Conservation (phyloP, 1,140 invertebrate genomes). For the Watersipora subatra region DNA sequence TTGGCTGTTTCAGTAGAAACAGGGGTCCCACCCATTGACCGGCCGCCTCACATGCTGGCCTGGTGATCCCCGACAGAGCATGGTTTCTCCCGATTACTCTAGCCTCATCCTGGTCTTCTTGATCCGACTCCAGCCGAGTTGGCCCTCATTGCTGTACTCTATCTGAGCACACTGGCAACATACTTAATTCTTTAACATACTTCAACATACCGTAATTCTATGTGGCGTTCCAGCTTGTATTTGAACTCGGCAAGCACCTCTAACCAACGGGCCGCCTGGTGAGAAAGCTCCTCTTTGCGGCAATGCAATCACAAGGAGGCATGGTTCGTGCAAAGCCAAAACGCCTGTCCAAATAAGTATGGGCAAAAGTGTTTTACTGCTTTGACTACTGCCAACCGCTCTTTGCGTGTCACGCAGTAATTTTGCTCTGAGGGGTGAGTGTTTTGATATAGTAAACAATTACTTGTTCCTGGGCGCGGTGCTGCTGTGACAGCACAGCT, state of each 20-base stretch:
- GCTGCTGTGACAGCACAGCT: slow-evolving; percentile 11
- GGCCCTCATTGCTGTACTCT: not conserved
- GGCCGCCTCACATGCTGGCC: not conserved
- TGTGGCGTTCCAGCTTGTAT: not conserved
- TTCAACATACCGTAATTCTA: not conserved
- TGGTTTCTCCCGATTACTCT: not conserved
- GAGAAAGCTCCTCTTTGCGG: not conserved
- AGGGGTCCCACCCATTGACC: no score
- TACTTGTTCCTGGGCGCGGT: slow-evolving; percentile 23
- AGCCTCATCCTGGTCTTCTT: not conserved
- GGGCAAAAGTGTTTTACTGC: not conserved
- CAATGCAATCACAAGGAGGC: not conserved
- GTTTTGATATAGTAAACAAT: slow-evolving; percentile 39
- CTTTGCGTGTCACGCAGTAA: slow-evolving; percentile 30
- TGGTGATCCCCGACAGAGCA: not conserved
- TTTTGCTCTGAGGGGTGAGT: slow-evolving; percentile 38
- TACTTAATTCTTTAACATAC: not conserved
- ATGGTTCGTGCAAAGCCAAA: not conserved
- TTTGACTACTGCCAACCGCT: slow-evolving; percentile 15
- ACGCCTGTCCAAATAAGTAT: not conserved
- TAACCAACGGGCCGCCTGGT: not conserved
- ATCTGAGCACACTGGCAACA: not conserved
- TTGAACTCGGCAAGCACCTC: not conserved
- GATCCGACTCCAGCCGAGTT: not conserved
- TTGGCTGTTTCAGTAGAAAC: no score